These are phyloP conservation scores for Agraylea sexmaculata DNA, from an alignment of 1,140 invertebrate genomes.

Conservation along the genomic window DNA sequence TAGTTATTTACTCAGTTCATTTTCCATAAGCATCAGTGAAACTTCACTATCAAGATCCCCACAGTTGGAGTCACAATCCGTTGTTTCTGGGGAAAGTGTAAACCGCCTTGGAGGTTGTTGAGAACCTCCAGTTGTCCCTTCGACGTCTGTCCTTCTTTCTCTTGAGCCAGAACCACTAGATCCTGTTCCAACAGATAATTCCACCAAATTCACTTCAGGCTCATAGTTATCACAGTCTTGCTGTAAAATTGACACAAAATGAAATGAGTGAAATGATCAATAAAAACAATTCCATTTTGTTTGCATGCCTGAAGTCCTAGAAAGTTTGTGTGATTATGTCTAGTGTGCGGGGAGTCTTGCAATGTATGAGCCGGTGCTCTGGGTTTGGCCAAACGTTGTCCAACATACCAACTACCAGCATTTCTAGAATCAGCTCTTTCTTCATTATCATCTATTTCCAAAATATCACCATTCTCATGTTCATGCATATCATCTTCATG, in stretches of 20 bases:
- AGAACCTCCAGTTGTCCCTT: background rate
- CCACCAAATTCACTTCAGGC: constrained; percentile 51
- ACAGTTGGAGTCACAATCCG: constrained; percentile 86
- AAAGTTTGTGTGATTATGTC: constrained; percentile 42
- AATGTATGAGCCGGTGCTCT: constrained; percentile 37
- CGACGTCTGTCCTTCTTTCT: constrained; percentile 8
- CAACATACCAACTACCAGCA: constrained; percentile 64
- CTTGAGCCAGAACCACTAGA: constrained; percentile 49
- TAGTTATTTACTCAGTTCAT: constrained; percentile 37
- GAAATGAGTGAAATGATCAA: no score
- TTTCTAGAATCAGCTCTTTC: constrained; percentile 23
- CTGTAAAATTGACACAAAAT: no score
- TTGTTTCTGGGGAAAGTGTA: constrained; percentile 86
- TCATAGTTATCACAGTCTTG: constrained; percentile 41
- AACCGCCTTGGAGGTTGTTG: constrained; percentile 37
- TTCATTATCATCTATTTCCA: constrained; percentile 19
- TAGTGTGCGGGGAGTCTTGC: constrained; percentile 41
- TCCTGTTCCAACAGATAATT: constrained; percentile 50
- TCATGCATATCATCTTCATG: constrained; percentile 12
- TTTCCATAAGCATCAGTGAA: constrained; percentile 60
- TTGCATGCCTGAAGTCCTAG: constrained; percentile 37
- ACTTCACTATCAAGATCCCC: constrained; percentile 74
- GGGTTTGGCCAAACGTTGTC: constrained; percentile 58
- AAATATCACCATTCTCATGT: constrained; percentile 24
- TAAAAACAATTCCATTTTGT: no score